Percentiles rank a stretch among this genome's conserved stretches.
Evolutionary conservation across 2,888 invertebrate species (phyloP).

Genomic region (Autographa pulchrina): DNA sequence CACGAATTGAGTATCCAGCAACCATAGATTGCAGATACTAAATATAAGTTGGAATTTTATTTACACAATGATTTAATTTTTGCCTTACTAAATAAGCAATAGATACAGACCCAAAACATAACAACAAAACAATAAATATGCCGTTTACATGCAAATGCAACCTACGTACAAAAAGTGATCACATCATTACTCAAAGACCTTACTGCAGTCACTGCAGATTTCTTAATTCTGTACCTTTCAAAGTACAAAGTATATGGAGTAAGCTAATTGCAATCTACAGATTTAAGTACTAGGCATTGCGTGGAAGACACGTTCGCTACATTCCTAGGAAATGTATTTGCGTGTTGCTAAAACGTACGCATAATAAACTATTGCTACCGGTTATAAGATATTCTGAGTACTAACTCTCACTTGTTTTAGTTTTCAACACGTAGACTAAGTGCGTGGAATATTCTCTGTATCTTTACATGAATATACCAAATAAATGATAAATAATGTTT

Average conservation of each 20-base stretch:
- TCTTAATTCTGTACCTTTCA: not conserved
- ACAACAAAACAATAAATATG: no score
- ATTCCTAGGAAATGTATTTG: conserved; percentile 62
- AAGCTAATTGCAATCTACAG: conserved; percentile 24
- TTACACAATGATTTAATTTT: no score
- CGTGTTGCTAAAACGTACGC: conserved; percentile 50
- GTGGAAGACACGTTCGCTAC: conserved; percentile 44
- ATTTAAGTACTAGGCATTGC: conserved; percentile 41
- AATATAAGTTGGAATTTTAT: no score
- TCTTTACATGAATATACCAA: not conserved
- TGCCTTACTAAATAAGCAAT: no score
- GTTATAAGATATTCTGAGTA: conserved; percentile 43
- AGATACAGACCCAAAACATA: no score
- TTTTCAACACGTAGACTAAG: not conserved
- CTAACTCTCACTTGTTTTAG: conserved; percentile 42
- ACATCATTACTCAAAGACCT: conserved; percentile 1
- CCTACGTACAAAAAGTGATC: not conserved
- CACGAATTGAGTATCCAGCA: no score
- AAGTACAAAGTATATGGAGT: conserved; percentile 19
- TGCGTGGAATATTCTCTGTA: not conserved
- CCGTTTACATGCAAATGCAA: no score
- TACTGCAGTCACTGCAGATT: not conserved
- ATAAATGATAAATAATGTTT: not conserved
- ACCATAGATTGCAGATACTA: no score
- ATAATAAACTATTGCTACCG: conserved; percentile 50